Conservation (phyloP, 2,113 vertebrate species). For the Xerus inauris region DNA sequence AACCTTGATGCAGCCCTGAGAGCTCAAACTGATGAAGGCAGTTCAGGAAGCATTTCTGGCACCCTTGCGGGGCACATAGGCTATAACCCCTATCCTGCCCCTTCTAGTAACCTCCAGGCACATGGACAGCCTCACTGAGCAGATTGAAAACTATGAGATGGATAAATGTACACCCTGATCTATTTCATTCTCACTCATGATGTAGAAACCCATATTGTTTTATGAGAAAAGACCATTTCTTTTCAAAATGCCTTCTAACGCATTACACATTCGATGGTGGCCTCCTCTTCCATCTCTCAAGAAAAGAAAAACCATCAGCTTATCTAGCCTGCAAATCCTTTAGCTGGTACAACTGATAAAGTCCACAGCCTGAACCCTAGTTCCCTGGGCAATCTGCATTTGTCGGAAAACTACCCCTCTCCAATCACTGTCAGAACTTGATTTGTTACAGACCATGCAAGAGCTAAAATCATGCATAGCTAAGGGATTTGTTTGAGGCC, state of each 20-base stretch:
- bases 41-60: neutral
- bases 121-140: neutral
- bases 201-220: neutral
- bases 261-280: neutral
- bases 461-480: conserved; percentile 66
- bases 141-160: neutral
- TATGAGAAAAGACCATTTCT: neutral
- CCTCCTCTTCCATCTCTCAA: neutral
- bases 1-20: neutral
- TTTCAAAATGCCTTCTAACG: conserved; percentile 23
- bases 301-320: neutral
- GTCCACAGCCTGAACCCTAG: neutral
- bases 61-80: neutral
- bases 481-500: conserved; percentile 47
- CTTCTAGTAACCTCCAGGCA: neutral
- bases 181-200: neutral
- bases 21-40: neutral
- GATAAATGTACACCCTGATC: neutral
- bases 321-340: neutral
- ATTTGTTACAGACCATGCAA: conserved; percentile 50
- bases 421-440: conserved; percentile 40
- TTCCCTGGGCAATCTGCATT: neutral
- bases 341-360: neutral
- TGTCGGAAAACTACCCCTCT: conserved; percentile 4
- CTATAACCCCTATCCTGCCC: neutral